Evolutionary conservation across 2,888 invertebrate species (phyloP).

Genomic region (Esperia sulphurella): DNA sequence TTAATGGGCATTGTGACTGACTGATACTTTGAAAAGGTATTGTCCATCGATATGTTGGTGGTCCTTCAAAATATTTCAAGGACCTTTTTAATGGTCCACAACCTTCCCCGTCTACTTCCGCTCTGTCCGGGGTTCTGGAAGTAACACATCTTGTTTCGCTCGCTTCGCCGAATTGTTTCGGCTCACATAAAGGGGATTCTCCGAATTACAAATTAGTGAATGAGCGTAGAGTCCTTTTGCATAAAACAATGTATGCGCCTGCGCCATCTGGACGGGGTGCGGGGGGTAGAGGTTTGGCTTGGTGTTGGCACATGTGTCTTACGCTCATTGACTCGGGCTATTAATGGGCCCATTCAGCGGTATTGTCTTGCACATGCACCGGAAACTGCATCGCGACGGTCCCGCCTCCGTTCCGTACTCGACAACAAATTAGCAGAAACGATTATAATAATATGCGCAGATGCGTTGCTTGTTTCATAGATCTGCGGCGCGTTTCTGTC

Average conservation of each 20-base stretch:
- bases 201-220: conserved; percentile 59
- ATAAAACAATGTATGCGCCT: conserved; percentile 67
- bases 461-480: not conserved
- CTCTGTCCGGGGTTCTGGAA: conserved; percentile 23
- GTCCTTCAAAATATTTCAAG: not conserved
- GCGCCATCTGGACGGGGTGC: conserved; percentile 51
- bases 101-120: conserved; percentile 14
- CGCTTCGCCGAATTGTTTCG: conserved; percentile 38
- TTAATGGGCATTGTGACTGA: no score
- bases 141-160: conserved; percentile 33
- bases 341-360: conserved; percentile 72
- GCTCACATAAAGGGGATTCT: conserved; percentile 48
- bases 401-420: conserved; percentile 31
- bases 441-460: conserved; percentile 16
- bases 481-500: not conserved
- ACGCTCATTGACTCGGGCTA: conserved; percentile 72
- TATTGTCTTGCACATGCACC: conserved; percentile 76
- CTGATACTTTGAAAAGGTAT: no score
- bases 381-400: conserved; percentile 51
- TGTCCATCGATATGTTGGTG: not conserved
- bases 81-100: conserved; percentile 5
- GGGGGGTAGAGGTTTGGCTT: conserved; percentile 45
- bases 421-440: conserved; percentile 68
- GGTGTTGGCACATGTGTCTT: conserved; percentile 49
- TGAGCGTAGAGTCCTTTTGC: conserved; percentile 66